Base-by-base conservation (phyloP, 2,888 invertebrate genomes). In the Eupithecia tripunctaria region DNA sequence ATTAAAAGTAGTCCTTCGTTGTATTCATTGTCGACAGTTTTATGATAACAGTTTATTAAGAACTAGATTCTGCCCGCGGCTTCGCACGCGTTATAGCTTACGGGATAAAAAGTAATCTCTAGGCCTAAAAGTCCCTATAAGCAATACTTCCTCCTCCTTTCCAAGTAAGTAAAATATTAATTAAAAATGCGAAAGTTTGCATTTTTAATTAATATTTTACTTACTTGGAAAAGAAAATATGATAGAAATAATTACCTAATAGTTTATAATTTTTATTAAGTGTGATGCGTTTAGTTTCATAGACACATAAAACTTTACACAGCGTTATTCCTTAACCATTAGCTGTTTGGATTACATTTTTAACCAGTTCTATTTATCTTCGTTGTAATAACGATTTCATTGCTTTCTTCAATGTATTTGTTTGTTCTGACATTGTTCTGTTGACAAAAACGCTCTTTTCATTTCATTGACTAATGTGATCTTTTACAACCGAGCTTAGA, bases 1-100 rank as follows among this genome's bases (percentile, higher is more conserved):
- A 69, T 72, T 71, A 66, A 71, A 70, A 74, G 69, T 77, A 72
- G 73, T 78, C 71, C 70, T 68, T 41, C 73, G 70, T 75, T 73
- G 65, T 75, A 70, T 75, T 68, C 69, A 73, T 70, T 73, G 74
- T 74, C 63, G 72, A 78, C 71, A 74, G 72, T 76, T 76, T 78
- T 56, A 56, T 56, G 56, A 12, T 56, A 25, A 14, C 25, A 12
- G 12, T 25, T 25, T 14, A 21, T 21, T 51, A 12, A 51, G 51
- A 51, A 25, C 0, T 25, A 51, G n/a, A 21, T 15, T 12, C 6
- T 51, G 47, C 47, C 7, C 18, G n/a, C n/a, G n/a, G 47, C 1
- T 47, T 47, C 47, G 8, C 47, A 47, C n/a, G 8, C n/a, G 7
- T 47, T 47, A n/a, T 7, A 43, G 18, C 5, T 15, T 38, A 41